Percentiles rank a stretch among this genome's conserved stretches.
Evolutionary conservation across 2,888 invertebrate genomes (phyloP).

Genomic region (Drosophila subsilvestris): DNA sequence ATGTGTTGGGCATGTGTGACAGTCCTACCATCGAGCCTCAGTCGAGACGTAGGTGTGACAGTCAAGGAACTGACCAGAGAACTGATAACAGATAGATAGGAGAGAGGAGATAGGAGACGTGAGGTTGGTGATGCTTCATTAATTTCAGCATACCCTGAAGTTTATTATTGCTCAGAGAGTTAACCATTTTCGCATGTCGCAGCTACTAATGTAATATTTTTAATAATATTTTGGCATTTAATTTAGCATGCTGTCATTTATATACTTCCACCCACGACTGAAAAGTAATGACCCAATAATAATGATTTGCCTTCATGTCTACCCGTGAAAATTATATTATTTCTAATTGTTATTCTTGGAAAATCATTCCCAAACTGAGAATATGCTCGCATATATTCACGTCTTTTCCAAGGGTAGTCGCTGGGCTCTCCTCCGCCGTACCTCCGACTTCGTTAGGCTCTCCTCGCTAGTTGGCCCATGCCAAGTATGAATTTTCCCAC

Average conservation of each 20-base stretch:
- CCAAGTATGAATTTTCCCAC: slow-evolving; percentile 31
- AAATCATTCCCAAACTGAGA: not conserved
- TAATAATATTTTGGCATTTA: not conserved
- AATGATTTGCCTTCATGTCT: not conserved
- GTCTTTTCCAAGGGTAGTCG: slow-evolving; percentile 13
- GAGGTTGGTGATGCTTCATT: too few relatives aligned
- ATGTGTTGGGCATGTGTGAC: slow-evolving; percentile 61
- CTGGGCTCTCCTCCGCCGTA: slow-evolving; percentile 44
- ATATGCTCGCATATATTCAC: too few relatives aligned
- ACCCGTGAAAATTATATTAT: not conserved
- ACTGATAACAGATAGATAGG: not conserved
- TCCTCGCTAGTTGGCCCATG: slow-evolving; percentile 17
- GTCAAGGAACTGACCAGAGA: not conserved
- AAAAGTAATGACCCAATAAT: too few relatives aligned
- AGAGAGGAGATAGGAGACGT: not conserved
- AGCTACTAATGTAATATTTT: not conserved
- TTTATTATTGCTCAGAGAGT: too few relatives aligned
- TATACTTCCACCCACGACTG: too few relatives aligned
- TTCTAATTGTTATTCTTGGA: not conserved
- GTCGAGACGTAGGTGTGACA: slow-evolving; percentile 28
- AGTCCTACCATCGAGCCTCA: not conserved
- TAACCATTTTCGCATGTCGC: too few relatives aligned
- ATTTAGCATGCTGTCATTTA: too few relatives aligned
- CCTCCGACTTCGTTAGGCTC: slow-evolving; percentile 62
- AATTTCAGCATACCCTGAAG: too few relatives aligned